A percentile compares a stretch with the other conserved stretches of the same genome.
These are phyloP conservation scores for Drosophila ogumai DNA, from an alignment of 1,140 invertebrate genomes.

Conservation along the genomic window DNA sequence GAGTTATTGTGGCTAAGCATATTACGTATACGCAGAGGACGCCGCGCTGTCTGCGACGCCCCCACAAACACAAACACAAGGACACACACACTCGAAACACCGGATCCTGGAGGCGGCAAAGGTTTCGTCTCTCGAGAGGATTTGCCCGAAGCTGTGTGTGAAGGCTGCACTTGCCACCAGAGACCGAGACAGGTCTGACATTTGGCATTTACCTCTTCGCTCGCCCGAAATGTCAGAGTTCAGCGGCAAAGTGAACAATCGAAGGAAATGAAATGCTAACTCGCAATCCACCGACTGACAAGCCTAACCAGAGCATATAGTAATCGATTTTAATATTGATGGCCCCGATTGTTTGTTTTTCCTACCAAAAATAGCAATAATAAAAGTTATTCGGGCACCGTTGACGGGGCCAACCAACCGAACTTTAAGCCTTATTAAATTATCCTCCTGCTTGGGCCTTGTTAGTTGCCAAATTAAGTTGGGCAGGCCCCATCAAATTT, in stretches of 20 bases:
- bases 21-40: constrained; percentile 64
- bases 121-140: background rate
- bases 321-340: constrained; percentile 56
- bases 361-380: constrained; percentile 26
- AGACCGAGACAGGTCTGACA: constrained; percentile 35
- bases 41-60: constrained; percentile 52
- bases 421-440: constrained; percentile 31
- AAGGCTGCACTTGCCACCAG: constrained; percentile 26
- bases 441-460: constrained; percentile 11
- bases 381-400: constrained; percentile 1
- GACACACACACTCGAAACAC: background rate
- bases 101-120: constrained; percentile 1
- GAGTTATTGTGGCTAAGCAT: constrained; percentile 27
- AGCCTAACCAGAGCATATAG: constrained; percentile 12
- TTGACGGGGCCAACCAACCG: constrained; percentile 3
- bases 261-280: constrained; percentile 40
- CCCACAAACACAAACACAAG: constrained; percentile 5
- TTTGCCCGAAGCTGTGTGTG: constrained; percentile 35
- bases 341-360: constrained; percentile 37
- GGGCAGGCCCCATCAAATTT: constrained; percentile 23
- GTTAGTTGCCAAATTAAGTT: constrained; percentile 40
- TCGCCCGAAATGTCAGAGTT: constrained; percentile 71
- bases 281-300: constrained; percentile 6
- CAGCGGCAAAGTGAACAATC: constrained; percentile 29
- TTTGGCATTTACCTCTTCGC: constrained; percentile 60